Base-by-base conservation (phyloP, 2,113 vertebrate genomes). In the Oryzias javanicus region DNA sequence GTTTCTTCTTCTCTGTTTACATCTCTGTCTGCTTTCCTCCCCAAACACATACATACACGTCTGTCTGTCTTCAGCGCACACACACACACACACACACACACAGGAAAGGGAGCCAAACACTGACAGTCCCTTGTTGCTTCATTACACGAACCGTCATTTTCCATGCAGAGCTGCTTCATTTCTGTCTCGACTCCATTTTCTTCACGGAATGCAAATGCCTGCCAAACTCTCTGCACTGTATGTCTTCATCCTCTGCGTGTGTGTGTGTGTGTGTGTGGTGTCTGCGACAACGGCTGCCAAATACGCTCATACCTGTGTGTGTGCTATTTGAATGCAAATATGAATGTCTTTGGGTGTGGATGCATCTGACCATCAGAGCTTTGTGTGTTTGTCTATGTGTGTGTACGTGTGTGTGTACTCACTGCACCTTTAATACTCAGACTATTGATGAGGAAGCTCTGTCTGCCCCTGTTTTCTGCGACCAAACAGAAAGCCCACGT, bases 361-460 rank as follows among this genome's bases (percentile, higher is more conserved):
- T 74, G 45, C 35, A 4, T 71, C 41, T 80, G 71, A 73, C 66
- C 57, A 42, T 68, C 63, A 55, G 44, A 59, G 70, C 48, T 52
- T 1, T 56, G 67, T 60, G 24, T 46, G 45, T 44, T 24, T 12
- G 49, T 46, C 24, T 8, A 2, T 0, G 42, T 27, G 25, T 27
- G 67, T 61, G 25, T 42, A 42, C 29, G 29, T 14, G 50, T 47
- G 24, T 8, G 3, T 1, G 42, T 81, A 24, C 83, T 64, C 74
- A 68, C 58, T 67, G 72, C 79, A 85, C 83, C 78, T 89, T 80
- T 78, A 68, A 61, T 80, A 79, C 68, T 70, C 58, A 64, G 68
- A 80, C 55, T 35, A 70, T 72, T 64, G 76, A 72, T 55, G 60
- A 80, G 54, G 46, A 61, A 59, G 52, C 67, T 75, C 52, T 54